Evolutionary conservation across 2,797 vertebrate genomes (phyloP).

Genomic region (Melanotaenia trifasciata): DNA sequence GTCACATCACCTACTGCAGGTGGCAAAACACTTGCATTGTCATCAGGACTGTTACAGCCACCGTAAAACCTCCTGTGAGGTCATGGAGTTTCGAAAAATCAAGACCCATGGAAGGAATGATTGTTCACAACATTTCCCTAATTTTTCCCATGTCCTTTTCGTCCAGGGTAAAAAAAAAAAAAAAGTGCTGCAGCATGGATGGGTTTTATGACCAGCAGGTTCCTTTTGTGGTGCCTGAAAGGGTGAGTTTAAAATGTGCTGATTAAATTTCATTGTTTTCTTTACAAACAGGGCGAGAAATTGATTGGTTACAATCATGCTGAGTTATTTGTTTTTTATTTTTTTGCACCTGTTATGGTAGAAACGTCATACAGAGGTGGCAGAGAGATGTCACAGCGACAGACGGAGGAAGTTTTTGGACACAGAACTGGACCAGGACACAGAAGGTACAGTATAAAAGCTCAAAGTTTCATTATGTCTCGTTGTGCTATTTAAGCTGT

Average conservation of each 20-base stretch:
- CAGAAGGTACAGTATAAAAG: constrained; percentile 87
- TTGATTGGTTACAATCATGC: neutral
- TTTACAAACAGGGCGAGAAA: neutral
- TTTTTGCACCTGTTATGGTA: constrained; percentile 17
- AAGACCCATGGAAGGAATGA: constrained; percentile 2
- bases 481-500: neutral
- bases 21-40: constrained; percentile 19
- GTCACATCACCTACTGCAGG: constrained; percentile 5
- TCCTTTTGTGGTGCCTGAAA: constrained; percentile 87
- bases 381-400: constrained; percentile 80
- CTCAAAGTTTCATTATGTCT: neutral
- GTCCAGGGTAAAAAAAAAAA: constrained; percentile 49
- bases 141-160: neutral
- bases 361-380: constrained; percentile 81
- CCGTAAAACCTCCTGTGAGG: constrained; percentile 16
- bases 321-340: neutral
- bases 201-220: constrained; percentile 96
- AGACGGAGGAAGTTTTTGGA: constrained; percentile 93
- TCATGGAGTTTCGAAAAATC: constrained; percentile 2
- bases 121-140: neutral
- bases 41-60: constrained; percentile 14
- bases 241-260: constrained; percentile 80
- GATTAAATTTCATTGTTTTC: neutral
- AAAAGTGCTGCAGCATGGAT: constrained; percentile 85
- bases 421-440: constrained; percentile 92